A percentile compares a stretch with the other conserved stretches of the same genome.
phyloP scores from a whole-genome alignment of 2,888 invertebrate species.

The Boloria euphrosyne region DNA sequence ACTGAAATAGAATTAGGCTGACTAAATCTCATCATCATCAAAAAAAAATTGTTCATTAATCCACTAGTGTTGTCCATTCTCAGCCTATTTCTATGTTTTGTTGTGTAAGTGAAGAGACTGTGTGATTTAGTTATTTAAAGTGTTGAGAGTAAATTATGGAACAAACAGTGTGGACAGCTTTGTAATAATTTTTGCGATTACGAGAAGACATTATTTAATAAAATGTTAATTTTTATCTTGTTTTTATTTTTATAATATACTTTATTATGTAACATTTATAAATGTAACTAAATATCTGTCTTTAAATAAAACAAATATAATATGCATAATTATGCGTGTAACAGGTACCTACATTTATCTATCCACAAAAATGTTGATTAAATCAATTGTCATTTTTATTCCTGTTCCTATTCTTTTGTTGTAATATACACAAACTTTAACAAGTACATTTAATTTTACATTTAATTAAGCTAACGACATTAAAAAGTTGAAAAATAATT shows the following conservation, averaged over 20 bases:
- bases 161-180: conserved; percentile 75
- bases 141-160: conserved; percentile 78
- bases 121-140: conserved; percentile 69
- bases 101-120: conserved; percentile 58
- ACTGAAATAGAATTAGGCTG: conserved; percentile 64
- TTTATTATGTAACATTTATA: not conserved
- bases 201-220: conserved; percentile 77
- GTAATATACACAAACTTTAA: no score
- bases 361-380: no score
- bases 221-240: conserved; percentile 71
- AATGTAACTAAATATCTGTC: not conserved
- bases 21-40: conserved; percentile 9
- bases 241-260: conserved; percentile 24
- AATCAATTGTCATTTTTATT: no score
- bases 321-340: no score
- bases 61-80: conserved; percentile 30
- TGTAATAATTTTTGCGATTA: conserved; percentile 70
- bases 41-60: not conserved
- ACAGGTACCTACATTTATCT: no score
- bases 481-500: no score
- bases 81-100: conserved; percentile 60
- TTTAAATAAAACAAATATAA: no score
- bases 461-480: no score
- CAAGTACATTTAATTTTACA: no score
- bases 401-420: no score